phyloP scores from a whole-genome alignment of 2,113 vertebrate species.

The Camarhynchus parvulus region DNA sequence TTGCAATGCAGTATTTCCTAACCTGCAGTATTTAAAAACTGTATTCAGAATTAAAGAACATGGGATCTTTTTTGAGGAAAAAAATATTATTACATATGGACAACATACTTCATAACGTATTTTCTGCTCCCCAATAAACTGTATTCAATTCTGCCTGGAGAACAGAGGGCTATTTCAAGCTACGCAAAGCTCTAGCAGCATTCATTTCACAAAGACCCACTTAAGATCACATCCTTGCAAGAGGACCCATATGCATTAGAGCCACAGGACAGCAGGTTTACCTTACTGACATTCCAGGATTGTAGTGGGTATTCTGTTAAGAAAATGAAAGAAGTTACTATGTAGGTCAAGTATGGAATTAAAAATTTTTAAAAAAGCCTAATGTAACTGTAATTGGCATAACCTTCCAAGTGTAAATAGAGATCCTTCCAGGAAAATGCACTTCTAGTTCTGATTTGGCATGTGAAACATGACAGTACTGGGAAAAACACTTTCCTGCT shows the following conservation, averaged over 20 bases:
- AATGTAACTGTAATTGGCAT: conserved; percentile 10
- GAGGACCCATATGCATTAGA: not conserved
- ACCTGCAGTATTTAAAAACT: not conserved
- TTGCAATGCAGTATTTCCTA: not conserved
- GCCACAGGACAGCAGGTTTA: not conserved
- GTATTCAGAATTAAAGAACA: not conserved
- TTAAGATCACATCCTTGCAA: not conserved
- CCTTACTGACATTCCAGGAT: not conserved
- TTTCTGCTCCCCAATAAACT: not conserved
- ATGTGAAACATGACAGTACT: not conserved
- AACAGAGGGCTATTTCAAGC: not conserved
- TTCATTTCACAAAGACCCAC: not conserved
- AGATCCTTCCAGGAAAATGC: conserved; percentile 45
- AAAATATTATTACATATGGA: not conserved
- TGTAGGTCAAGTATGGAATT: conserved; percentile 3
- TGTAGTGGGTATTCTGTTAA: not conserved
- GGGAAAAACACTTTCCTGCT: conserved; percentile 6
- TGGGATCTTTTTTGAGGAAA: not conserved
- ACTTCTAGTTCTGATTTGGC: conserved; percentile 8
- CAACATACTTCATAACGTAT: not conserved
- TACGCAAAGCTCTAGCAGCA: not conserved
- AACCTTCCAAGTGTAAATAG: conserved; percentile 19
- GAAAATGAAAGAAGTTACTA: conserved; percentile 9
- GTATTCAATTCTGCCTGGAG: not conserved
- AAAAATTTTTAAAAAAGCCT: not conserved